Evolutionary conservation across 2,888 invertebrate species (phyloP).

Genomic region (Therioaphis trifolii): DNA sequence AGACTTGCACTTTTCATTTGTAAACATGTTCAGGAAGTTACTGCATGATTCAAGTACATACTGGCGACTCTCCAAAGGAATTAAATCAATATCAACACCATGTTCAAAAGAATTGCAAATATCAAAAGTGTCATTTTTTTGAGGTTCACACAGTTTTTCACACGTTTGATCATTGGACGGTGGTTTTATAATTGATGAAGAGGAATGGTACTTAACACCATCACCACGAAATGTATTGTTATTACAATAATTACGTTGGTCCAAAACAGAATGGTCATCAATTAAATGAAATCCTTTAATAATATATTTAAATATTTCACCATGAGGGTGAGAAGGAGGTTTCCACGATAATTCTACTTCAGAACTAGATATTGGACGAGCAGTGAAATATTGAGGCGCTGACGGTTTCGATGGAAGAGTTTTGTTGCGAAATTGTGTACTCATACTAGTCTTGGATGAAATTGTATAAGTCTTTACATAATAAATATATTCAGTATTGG

Average conservation of each 20-base stretch:
- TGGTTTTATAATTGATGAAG: not conserved
- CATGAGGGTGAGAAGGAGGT: constrained; percentile 74
- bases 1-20: constrained; percentile 21
- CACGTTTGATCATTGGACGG: not conserved
- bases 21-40: constrained; percentile 33
- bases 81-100: constrained; percentile 27
- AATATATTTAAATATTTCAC: constrained; percentile 73
- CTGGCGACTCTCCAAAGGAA: constrained; percentile 9
- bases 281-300: constrained; percentile 67
- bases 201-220: not conserved
- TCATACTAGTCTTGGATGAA: constrained; percentile 69
- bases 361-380: constrained; percentile 68
- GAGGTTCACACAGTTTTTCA: constrained; percentile 30
- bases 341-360: constrained; percentile 74
- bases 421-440: constrained; percentile 70
- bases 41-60: constrained; percentile 45
- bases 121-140: constrained; percentile 2
- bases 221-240: constrained; percentile 50
- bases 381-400: constrained; percentile 67
- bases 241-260: constrained; percentile 67
- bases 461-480: constrained; percentile 78
- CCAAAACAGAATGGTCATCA: constrained; percentile 66
- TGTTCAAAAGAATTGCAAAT: constrained; percentile 50
- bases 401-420: constrained; percentile 70
- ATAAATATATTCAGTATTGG: constrained; percentile 79